phyloP scores from a whole-genome alignment of 1,140 invertebrate genomes.

The Apis cerana region DNA sequence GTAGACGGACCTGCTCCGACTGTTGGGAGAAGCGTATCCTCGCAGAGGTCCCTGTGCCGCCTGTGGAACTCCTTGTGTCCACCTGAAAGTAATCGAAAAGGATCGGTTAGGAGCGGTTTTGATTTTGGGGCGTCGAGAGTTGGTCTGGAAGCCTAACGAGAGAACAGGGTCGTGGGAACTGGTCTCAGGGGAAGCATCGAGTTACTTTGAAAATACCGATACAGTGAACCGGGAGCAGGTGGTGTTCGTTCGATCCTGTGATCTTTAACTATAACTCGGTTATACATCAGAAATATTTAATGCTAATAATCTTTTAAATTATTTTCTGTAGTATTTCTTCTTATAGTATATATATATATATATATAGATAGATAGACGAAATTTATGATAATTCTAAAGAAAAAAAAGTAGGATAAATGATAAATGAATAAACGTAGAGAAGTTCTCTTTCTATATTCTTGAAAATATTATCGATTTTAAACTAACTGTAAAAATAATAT shows the following conservation, averaged over 20 bases:
- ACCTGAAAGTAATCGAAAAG: slow-evolving; percentile 78
- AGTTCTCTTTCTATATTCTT: too few relatives aligned
- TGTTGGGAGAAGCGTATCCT: slow-evolving; percentile 82
- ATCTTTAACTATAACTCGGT: neutral
- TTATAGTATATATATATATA: too few relatives aligned
- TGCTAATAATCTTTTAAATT: too few relatives aligned
- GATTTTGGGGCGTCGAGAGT: neutral
- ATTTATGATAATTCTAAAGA: too few relatives aligned
- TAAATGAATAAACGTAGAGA: too few relatives aligned
- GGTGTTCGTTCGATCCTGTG: neutral
- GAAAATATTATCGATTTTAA: too few relatives aligned
- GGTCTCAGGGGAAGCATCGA: neutral
- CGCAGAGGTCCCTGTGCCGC: slow-evolving; percentile 85
- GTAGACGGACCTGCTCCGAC: slow-evolving; percentile 58
- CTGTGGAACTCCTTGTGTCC: slow-evolving; percentile 87
- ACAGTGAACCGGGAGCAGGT: neutral
- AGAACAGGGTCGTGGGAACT: slow-evolving; percentile 27
- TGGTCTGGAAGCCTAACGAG: neutral
- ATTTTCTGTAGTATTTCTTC: too few relatives aligned
- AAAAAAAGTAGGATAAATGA: too few relatives aligned
- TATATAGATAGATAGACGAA: too few relatives aligned
- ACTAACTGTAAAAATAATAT: too few relatives aligned
- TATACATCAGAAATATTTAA: neutral
- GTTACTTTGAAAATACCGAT: slow-evolving; percentile 15
- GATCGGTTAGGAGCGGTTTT: slow-evolving; percentile 6